Evolutionary conservation across 2,888 invertebrate species (phyloP), one percentile per base, ranked within the genome.

Genomic region (Charanyca ferruginea): DNA sequence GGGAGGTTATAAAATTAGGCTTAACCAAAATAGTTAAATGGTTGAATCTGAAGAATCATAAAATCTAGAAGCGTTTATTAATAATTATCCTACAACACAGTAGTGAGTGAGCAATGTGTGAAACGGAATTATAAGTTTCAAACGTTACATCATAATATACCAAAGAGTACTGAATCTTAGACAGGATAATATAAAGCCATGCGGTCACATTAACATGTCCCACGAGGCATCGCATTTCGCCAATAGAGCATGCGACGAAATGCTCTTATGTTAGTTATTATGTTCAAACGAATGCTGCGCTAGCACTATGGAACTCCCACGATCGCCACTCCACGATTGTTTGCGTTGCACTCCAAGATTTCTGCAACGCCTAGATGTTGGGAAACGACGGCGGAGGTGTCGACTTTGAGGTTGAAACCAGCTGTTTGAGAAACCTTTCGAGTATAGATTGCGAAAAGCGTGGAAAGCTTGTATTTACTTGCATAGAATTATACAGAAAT

Each of bases 281-380:
- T 90, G 81, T 86, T 85, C 80, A 84, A 80, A 84, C 79, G 83
- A 90, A 86, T 83, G 89, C 87, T 86, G 85, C 77, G 85, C 80
- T 87, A 84, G 88, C 88, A 87, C 83, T 85, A 83, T 86, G 81
- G 77, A 85, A 85, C 93, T 94, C 94, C 93, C 94, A 94, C 94
- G 93, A 91, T 84, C 88, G 83, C 83, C 87, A 87, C 87, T 87
- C 90, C 38, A 38, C 38, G 38, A 93, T 94, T 94, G 94, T 95
- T 94, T 92, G 91, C 87, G 85, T 84, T 92, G 91, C 92, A 91
- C 91, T 94, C 87, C 87, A 92, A 90, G 91, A 92, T 93, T 93
- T 93, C 93, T 93, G 94, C 94, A 94, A 94, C 90, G 89, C 82
- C 89, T 89, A 88, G 89, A 79, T 90, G 89, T 94, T 94, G 90